Base-by-base conservation (phyloP, 1,140 invertebrate genomes). In the Chelonus insularis region DNA sequence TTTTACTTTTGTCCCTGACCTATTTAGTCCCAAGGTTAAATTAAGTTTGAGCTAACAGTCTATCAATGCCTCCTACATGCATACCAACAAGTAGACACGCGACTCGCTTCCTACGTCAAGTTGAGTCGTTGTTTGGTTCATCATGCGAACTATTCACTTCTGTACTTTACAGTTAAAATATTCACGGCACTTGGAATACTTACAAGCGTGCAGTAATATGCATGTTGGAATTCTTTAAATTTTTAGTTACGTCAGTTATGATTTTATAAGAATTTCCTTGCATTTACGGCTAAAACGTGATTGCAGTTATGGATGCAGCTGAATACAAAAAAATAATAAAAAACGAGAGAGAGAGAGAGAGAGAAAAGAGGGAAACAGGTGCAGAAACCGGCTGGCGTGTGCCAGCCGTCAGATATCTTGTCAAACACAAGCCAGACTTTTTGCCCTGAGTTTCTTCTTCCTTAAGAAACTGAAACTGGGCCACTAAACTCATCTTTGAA, bases 311-410 rank as follows among this genome's bases (percentile, higher is more conserved):
- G 43, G 4, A 16, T 45, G 43, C 36, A 9, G 12, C 36, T 3
- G 36, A 6, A n/a, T 54, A 54, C 45, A 39, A 51, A 41, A 60
- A 51, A 60, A 60, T 25, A 52, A 52, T 52, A 37, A 51, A 60
- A 52, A 60, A 48, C 25, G 25, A 29, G 25, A 29, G 7, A 7
- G 7, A 7, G 25, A 29, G 25, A 7, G 3, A 7, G 25, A 7
- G 25, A 37, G 37, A 36, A 23, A 39, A 51, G 48, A 51, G 37
- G 32, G 58, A 52, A 36, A 21, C 32, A 37, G 14, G 29, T 32
- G 47, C 45, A 41, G 20, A 25, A 48, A 60, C 58, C 58, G 48
- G 58, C 58, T 60, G 58, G 58, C 58, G 58, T 60, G 58, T 60
- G 58, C 58, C 58, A 60, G 58, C 48, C 58, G 58, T 60, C 48